A percentile compares a stretch with the other conserved stretches of the same genome.
phyloP scores from a whole-genome alignment of 2,113 vertebrate species.

The Pygoscelis adeliae region DNA sequence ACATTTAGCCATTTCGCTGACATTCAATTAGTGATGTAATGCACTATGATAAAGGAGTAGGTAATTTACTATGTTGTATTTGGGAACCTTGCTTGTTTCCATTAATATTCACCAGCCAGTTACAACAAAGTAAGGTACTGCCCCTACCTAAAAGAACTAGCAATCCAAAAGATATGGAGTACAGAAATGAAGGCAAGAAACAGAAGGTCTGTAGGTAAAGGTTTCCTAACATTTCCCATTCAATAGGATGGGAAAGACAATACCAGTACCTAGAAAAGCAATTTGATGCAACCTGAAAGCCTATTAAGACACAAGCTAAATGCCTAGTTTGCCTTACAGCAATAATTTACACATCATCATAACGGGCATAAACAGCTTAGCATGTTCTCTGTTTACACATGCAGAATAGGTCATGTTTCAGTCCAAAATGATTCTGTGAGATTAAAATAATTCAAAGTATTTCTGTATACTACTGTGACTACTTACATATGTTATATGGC shows the following conservation, averaged over 20 bases:
- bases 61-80: neutral
- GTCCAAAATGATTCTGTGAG: neutral
- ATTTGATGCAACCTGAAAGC: neutral
- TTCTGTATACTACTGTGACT: neutral
- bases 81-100: neutral
- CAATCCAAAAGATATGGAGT: neutral
- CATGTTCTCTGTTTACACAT: neutral
- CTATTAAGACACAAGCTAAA: neutral
- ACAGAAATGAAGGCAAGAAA: neutral
- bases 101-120: neutral
- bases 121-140: neutral
- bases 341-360: neutral
- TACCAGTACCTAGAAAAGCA: neutral
- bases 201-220: neutral
- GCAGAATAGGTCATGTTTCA: neutral
- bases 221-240: neutral
- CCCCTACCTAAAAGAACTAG: neutral
- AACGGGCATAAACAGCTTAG: neutral
- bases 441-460: neutral
- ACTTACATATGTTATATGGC: neutral
- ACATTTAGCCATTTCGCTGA: neutral
- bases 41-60: neutral
- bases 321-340: neutral
- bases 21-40: neutral
- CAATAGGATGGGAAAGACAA: neutral